Evolutionary conservation across 2,797 vertebrate genomes (phyloP).

Genomic region (Betta splendens): DNA sequence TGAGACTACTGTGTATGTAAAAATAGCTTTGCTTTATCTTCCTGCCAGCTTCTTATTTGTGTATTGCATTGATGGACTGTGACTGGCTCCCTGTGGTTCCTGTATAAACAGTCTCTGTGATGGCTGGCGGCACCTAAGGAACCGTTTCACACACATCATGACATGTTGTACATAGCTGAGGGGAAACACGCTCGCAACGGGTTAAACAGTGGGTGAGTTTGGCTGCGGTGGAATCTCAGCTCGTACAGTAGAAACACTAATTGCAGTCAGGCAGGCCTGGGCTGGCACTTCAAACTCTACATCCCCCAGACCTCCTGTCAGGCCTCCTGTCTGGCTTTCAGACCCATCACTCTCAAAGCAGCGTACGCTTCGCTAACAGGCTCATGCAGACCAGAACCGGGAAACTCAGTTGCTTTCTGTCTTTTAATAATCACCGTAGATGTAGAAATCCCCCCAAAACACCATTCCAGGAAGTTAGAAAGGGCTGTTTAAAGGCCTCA

Average conservation of each 20-base stretch:
- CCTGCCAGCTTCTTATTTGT: constrained; percentile 20
- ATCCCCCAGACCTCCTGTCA: constrained; percentile 78
- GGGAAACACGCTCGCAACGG: constrained; percentile 36
- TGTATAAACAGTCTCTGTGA: constrained; percentile 13
- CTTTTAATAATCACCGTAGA: constrained; percentile 40
- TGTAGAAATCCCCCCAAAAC: constrained; percentile 45
- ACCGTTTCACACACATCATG: constrained; percentile 32
- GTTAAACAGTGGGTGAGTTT: constrained; percentile 64
- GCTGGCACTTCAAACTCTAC: constrained; percentile 67
- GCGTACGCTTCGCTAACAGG: constrained; percentile 26
- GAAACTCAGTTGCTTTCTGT: constrained; percentile 24
- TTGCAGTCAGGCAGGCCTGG: constrained; percentile 76
- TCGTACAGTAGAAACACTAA: constrained; percentile 74
- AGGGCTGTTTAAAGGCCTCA: constrained; percentile 55
- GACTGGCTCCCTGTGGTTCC: constrained; percentile 19
- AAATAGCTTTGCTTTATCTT: constrained; percentile 19
- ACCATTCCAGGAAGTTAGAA: constrained; percentile 48
- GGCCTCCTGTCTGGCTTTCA: constrained; percentile 69
- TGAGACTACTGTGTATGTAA: constrained; percentile 7
- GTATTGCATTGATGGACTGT: constrained; percentile 2
- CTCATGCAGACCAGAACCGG: constrained; percentile 40
- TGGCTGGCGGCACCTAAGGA: constrained; percentile 9
- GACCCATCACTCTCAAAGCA: constrained; percentile 56
- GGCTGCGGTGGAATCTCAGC: constrained; percentile 69
- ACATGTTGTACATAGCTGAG: constrained; percentile 17